Conservation (phyloP, 2,113 vertebrate genomes). For the Hippocampus barbouri region DNA sequence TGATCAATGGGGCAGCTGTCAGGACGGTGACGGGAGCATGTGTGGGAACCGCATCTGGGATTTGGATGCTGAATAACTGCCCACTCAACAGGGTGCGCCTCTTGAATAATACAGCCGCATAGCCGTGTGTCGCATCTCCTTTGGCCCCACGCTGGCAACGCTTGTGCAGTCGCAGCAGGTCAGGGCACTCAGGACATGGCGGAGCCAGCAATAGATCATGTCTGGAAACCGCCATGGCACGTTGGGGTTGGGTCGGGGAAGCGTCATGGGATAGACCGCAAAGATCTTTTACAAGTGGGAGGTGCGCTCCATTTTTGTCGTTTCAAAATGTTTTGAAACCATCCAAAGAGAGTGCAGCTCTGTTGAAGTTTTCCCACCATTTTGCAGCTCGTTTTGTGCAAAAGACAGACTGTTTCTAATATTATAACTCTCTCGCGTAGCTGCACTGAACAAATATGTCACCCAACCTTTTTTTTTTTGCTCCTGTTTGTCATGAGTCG, state of each 20-base stretch:
- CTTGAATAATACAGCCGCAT: slow-evolving; percentile 64
- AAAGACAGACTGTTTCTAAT: background rate
- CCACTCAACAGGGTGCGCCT: slow-evolving; percentile 57
- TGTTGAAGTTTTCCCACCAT: background rate
- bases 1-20: slow-evolving; percentile 75
- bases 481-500: background rate
- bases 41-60: slow-evolving; percentile 73
- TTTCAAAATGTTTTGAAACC: background rate
- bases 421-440: background rate
- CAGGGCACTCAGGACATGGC: slow-evolving; percentile 45
- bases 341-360: background rate
- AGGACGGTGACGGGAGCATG: slow-evolving; percentile 67
- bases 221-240: no score
- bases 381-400: background rate
- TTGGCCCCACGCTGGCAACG: slow-evolving; percentile 30
- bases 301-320: background rate
- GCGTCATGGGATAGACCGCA: slow-evolving; percentile 15
- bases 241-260: background rate
- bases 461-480: background rate
- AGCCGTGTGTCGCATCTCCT: slow-evolving; percentile 42
- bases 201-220: background rate
- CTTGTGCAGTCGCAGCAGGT: slow-evolving; percentile 41
- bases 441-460: background rate
- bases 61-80: slow-evolving; percentile 63
- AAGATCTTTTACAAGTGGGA: background rate